Percentiles rank a stretch among this genome's conserved stretches.
Conservation (phyloP, 2,888 invertebrate genomes). For the Hirtodrosophila confusa region DNA sequence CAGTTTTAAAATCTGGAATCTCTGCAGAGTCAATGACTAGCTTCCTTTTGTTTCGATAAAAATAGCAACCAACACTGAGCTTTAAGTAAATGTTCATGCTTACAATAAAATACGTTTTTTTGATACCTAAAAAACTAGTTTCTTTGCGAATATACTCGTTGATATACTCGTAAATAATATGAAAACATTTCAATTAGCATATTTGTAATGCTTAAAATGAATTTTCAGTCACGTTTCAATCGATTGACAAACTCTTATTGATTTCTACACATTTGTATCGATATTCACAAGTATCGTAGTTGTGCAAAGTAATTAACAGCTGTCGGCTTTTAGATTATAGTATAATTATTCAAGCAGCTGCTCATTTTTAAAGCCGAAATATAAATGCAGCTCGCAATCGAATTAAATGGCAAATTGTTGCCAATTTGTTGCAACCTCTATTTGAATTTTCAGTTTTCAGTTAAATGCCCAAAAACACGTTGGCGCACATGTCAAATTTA, state of each 20-base stretch:
- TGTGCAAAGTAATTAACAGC: slow-evolving; percentile 33
- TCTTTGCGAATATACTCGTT: background rate
- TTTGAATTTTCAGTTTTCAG: slow-evolving; percentile 33
- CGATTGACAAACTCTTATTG: background rate
- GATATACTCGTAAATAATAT: background rate
- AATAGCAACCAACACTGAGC: background rate
- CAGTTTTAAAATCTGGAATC: background rate
- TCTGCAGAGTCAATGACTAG: background rate
- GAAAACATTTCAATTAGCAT: slow-evolving; percentile 19
- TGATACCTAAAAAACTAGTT: background rate
- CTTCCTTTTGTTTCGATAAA: slow-evolving; percentile 1
- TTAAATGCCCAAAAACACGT: slow-evolving; percentile 32
- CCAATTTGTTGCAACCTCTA: slow-evolving; percentile 21
- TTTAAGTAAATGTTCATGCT: too few species aligned
- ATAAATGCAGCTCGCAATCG: slow-evolving; percentile 43
- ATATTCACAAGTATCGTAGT: slow-evolving; percentile 14
- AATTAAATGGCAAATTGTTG: slow-evolving; percentile 24
- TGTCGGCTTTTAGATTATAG: slow-evolving; percentile 25
- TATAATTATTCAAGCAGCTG: slow-evolving; percentile 51
- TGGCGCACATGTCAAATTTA: slow-evolving; percentile 59
- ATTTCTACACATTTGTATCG: slow-evolving; percentile 12
- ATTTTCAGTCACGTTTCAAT: slow-evolving; percentile 32
- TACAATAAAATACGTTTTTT: too few species aligned
- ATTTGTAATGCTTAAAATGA: slow-evolving; percentile 22
- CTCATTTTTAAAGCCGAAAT: slow-evolving; percentile 40